A percentile compares a stretch with the other conserved stretches of the same genome.
phyloP scores from a whole-genome alignment of 2,888 invertebrate species.

The Melieria crassipennis region DNA sequence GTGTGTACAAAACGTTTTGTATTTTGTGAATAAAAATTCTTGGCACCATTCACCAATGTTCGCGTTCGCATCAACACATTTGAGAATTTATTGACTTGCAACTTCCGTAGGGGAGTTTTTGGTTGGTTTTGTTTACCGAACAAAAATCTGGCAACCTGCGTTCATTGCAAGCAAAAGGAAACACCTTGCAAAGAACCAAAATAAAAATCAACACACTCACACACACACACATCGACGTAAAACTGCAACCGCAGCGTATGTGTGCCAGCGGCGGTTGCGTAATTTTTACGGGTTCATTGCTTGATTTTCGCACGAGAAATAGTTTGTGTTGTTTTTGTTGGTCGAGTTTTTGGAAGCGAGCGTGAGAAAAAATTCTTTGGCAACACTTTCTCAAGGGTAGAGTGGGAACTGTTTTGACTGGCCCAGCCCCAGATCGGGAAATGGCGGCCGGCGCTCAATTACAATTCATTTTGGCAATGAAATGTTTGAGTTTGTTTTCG shows the following conservation, averaged over 20 bases:
- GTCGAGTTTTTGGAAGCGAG: not conserved
- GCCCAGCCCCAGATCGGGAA: no score
- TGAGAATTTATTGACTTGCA: not conserved
- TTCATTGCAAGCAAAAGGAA: not conserved
- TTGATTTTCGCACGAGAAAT: not conserved
- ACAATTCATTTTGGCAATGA: slow-evolving; percentile 24
- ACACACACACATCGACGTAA: not conserved
- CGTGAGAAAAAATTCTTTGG: slow-evolving; percentile 1
- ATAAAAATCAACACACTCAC: no score
- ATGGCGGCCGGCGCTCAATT: slow-evolving; percentile 13
- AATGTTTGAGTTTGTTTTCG: not conserved
- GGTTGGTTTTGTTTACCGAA: not conserved
- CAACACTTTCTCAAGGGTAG: not conserved
- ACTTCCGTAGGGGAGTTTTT: slow-evolving; percentile 4
- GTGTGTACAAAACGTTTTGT: not conserved
- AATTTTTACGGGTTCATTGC: slow-evolving; percentile 5
- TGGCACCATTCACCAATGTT: not conserved
- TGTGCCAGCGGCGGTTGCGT: not conserved
- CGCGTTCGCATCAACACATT: not conserved
- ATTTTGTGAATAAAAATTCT: not conserved
- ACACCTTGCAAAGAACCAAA: not conserved
- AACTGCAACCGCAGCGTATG: not conserved
- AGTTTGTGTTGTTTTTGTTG: not conserved
- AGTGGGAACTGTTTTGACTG: no score
- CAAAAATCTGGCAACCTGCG: slow-evolving; percentile 4